These are phyloP conservation scores for Chlorops oryzae DNA, from an alignment of 1,140 invertebrate species.

Conservation along the genomic window DNA sequence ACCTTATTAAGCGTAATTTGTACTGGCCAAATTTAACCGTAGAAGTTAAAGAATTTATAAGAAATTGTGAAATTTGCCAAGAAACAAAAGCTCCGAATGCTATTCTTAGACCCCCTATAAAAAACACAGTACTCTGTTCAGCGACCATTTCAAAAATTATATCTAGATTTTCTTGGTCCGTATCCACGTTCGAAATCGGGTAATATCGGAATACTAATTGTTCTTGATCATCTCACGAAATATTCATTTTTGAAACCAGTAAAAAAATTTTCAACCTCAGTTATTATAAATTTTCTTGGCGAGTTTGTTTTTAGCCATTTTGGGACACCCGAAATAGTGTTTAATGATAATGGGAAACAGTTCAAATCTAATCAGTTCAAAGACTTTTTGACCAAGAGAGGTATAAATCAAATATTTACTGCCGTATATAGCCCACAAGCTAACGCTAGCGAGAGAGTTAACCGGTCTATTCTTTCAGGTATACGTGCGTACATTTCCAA, in stretches of 20 bases:
- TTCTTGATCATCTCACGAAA: constrained; percentile 11
- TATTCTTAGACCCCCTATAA: constrained; percentile 5
- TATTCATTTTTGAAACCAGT: constrained; percentile 9
- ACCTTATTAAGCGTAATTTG: constrained; percentile 1
- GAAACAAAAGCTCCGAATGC: constrained; percentile 9
- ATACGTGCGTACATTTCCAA: constrained; percentile 6
- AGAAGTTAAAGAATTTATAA: constrained; percentile 9
- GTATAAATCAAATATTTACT: constrained; percentile 1
- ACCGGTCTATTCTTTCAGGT: constrained; percentile 3
- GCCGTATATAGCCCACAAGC: constrained; percentile 4
- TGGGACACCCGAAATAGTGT: constrained; percentile 9
- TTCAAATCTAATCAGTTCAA: constrained; percentile 10
- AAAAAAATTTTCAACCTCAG: background rate
- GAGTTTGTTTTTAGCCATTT: constrained; percentile 4
- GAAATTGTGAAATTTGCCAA: constrained; percentile 12
- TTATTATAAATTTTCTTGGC: background rate
- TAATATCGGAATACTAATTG: constrained; percentile 8
- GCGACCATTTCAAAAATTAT: constrained; percentile 12
- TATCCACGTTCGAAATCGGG: constrained; percentile 10
- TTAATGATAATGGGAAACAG: constrained; percentile 14
- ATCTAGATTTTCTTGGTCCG: constrained; percentile 7
- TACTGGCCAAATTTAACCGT: constrained; percentile 9
- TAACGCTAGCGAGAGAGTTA: constrained; percentile 3
- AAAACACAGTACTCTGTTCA: background rate
- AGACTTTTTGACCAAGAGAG: constrained; percentile 1